These are phyloP conservation scores for Digitonthophagus gazella DNA, from an alignment of 2,888 invertebrate species.

Conservation along the genomic window DNA sequence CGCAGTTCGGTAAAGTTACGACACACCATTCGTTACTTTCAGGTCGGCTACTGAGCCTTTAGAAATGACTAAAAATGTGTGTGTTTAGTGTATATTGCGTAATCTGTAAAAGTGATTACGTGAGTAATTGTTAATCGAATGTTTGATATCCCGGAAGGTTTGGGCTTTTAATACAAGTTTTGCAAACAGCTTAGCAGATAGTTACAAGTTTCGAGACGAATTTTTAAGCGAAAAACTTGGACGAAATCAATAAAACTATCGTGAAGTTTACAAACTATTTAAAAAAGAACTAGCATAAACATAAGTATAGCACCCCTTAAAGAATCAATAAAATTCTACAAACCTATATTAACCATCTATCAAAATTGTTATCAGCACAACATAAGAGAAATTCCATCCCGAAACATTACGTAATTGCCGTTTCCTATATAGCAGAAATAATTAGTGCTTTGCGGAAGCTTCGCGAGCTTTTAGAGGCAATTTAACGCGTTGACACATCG, in stretches of 20 bases:
- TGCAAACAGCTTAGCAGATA: neutral
- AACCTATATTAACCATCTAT: too few relatives aligned
- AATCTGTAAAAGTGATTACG: neutral
- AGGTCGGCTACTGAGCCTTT: neutral
- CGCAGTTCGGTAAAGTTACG: neutral
- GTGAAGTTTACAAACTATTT: neutral
- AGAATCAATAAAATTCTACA: too few relatives aligned
- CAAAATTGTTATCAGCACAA: too few relatives aligned
- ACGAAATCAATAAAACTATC: neutral
- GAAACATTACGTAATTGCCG: neutral
- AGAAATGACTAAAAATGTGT: neutral
- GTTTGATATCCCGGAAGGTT: neutral
- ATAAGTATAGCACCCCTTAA: too few relatives aligned
- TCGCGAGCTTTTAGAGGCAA: neutral
- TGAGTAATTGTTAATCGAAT: neutral
- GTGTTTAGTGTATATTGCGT: too few relatives aligned
- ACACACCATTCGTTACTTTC: neutral
- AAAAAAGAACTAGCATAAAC: too few relatives aligned
- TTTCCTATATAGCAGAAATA: neutral
- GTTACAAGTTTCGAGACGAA: neutral
- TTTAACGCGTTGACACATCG: neutral
- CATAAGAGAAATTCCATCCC: neutral
- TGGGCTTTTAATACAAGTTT: neutral
- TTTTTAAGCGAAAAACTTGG: neutral
- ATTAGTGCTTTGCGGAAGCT: neutral